Evolutionary conservation across 2,113 vertebrate species (phyloP).

Genomic region (Lethenteron camtschaticum): DNA sequence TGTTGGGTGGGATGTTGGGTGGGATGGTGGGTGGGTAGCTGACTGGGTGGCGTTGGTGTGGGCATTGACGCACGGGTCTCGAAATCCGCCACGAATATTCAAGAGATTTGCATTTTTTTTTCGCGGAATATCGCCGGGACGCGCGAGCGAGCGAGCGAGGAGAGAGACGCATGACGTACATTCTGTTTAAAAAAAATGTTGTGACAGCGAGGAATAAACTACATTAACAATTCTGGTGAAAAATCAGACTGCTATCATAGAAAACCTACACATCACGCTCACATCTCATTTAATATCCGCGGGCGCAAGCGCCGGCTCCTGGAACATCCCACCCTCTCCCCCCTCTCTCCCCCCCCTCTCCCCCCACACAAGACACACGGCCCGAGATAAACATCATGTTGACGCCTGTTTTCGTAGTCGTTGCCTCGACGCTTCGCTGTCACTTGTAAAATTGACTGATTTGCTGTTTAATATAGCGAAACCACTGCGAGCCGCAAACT

Average conservation of each 20-base stretch:
- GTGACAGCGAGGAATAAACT: neutral
- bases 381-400: conserved; percentile 5
- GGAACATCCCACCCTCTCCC: neutral
- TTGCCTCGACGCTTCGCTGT: neutral
- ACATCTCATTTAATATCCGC: conserved; percentile 4
- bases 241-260: conserved; percentile 3
- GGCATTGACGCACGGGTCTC: no score
- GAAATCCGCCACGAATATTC: no score
- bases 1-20: no score
- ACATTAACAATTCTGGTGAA: conserved; percentile 5
- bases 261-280: neutral
- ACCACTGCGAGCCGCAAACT: no score
- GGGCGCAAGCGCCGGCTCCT: neutral
- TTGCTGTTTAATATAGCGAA: neutral
- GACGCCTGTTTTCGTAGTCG: conserved; percentile 1
- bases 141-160: no score
- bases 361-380: no score
- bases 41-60: no score
- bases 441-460: neutral
- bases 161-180: neutral
- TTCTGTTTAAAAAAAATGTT: conserved; percentile 2
- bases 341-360: no score
- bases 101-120: no score
- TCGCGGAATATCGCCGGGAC: no score
- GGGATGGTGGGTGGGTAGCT: no score